Percentiles rank a stretch among this genome's conserved stretches.
These are phyloP conservation scores for Bradysia coprophila DNA, from an alignment of 1,140 invertebrate species.

Conservation along the genomic window DNA sequence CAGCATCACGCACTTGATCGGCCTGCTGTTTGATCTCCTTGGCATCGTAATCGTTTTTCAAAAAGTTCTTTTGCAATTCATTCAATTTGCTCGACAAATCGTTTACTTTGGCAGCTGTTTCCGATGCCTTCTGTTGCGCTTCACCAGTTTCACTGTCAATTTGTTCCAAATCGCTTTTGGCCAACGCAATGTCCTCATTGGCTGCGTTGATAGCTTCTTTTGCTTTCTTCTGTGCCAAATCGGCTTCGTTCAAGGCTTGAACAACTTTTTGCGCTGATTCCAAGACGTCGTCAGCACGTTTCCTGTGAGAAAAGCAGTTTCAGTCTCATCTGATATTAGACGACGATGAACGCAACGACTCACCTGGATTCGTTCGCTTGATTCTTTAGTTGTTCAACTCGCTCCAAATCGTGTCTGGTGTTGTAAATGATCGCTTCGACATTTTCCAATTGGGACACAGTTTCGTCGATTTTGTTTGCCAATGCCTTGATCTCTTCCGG, in stretches of 20 bases:
- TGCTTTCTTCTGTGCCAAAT: constrained; percentile 57
- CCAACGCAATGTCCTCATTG: constrained; percentile 53
- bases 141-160: constrained; percentile 46
- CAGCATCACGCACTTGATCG: constrained; percentile 28
- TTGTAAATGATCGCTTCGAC: constrained; percentile 77
- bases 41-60: constrained; percentile 48
- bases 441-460: constrained; percentile 69
- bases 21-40: constrained; percentile 34
- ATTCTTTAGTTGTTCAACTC: constrained; percentile 54
- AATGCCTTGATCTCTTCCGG: constrained; percentile 73
- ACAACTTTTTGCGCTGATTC: constrained; percentile 34
- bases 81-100: constrained; percentile 42
- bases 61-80: constrained; percentile 51
- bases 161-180: constrained; percentile 49
- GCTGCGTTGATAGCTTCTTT: constrained; percentile 61
- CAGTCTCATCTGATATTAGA: neutral
- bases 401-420: constrained; percentile 56
- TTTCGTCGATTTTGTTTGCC: constrained; percentile 66
- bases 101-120: constrained; percentile 48
- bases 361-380: constrained; percentile 60
- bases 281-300: constrained; percentile 32
- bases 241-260: constrained; percentile 41
- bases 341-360: constrained; percentile 12
- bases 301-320: constrained; percentile 6
- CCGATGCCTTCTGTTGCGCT: constrained; percentile 51